phyloP scores from a whole-genome alignment of 2,113 vertebrate species.

The Canis aureus region DNA sequence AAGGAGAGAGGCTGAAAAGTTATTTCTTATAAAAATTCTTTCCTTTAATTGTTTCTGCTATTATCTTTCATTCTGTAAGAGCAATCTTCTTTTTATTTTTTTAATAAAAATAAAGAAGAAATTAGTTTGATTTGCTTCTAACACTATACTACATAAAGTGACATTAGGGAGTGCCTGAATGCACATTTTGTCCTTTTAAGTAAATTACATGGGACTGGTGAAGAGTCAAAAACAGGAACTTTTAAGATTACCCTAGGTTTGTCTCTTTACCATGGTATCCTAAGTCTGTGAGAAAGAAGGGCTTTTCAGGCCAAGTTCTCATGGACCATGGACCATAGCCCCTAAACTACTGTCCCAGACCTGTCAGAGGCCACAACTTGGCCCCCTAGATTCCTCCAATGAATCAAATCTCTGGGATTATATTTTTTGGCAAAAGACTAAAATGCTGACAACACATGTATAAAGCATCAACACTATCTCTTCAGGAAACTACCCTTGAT shows the following conservation, averaged over 20 bases:
- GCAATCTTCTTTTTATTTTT: not conserved
- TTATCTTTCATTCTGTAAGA: not conserved
- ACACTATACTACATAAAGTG: slow-evolving; percentile 43
- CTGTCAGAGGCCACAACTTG: not conserved
- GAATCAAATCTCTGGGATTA: not conserved
- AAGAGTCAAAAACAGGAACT: slow-evolving; percentile 6
- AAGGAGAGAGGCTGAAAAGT: not conserved
- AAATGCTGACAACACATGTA: not conserved
- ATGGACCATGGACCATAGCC: not conserved
- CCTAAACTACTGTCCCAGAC: not conserved
- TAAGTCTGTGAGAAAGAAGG: not conserved
- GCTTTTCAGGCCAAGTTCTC: not conserved
- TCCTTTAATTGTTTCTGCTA: slow-evolving; percentile 41
- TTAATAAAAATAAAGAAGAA: slow-evolving; percentile 47
- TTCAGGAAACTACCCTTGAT: slow-evolving; percentile 14
- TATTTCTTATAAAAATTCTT: not conserved
- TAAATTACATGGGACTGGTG: not conserved
- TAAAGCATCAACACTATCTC: not conserved
- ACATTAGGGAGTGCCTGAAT: not conserved
- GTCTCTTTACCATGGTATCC: not conserved
- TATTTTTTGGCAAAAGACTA: not conserved
- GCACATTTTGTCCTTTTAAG: slow-evolving; percentile 51
- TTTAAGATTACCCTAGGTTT: not conserved
- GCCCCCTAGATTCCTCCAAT: not conserved
- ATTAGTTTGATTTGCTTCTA: slow-evolving; percentile 48